These are phyloP conservation scores for Ctenosaura bakeri DNA, from an alignment of 2,797 vertebrate genomes.

Conservation along the genomic window DNA sequence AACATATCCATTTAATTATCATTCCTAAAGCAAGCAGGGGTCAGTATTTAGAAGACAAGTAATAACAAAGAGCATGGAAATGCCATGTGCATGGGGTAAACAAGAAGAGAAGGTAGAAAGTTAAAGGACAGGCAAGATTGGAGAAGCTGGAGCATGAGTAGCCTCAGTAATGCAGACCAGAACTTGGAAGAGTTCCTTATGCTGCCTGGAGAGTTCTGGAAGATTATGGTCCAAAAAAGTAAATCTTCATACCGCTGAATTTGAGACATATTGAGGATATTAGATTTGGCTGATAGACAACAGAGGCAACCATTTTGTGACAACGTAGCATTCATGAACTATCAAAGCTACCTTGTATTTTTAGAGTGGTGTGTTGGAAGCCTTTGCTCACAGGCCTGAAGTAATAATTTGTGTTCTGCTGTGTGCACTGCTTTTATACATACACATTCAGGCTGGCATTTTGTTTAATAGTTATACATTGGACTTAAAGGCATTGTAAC, in stretches of 20 bases:
- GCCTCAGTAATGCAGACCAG: not conserved
- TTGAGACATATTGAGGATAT: too few relatives aligned
- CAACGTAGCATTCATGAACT: not conserved
- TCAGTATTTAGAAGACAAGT: not conserved
- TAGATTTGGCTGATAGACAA: too few relatives aligned
- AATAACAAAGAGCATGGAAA: not conserved
- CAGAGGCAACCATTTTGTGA: not conserved
- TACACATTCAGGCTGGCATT: not conserved
- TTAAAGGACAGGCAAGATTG: not conserved
- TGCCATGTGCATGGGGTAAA: not conserved
- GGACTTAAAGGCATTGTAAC: too few relatives aligned
- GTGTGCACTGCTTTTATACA: not conserved
- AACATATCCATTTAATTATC: slow-evolving; percentile 17
- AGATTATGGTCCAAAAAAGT: not conserved
- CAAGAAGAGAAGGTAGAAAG: not conserved
- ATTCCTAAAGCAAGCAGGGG: slow-evolving; percentile 3
- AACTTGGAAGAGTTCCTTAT: not conserved
- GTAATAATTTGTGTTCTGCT: not conserved
- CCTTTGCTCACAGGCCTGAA: not conserved
- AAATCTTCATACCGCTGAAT: not conserved
- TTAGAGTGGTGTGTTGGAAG: not conserved
- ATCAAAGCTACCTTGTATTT: not conserved
- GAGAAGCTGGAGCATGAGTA: too few relatives aligned
- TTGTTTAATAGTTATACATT: too few relatives aligned
- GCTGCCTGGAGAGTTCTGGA: too few relatives aligned